phyloP scores from a whole-genome alignment of 2,113 vertebrate species.

The Ellobius talpinus region DNA sequence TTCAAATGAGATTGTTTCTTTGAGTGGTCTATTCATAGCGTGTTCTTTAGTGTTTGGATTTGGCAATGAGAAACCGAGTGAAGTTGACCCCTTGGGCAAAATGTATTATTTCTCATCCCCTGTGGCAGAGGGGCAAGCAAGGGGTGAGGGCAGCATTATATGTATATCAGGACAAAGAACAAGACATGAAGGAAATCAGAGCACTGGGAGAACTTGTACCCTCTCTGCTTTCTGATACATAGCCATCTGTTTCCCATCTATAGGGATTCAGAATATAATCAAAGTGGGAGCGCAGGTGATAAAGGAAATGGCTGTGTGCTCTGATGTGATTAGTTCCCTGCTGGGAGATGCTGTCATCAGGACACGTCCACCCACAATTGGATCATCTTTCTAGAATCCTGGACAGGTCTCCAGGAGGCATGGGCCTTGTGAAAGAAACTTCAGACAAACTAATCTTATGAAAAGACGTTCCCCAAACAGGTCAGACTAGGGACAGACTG shows the following conservation, averaged over 20 bases:
- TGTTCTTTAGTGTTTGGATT: constrained; percentile 50
- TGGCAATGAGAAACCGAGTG: neutral
- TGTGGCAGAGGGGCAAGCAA: neutral
- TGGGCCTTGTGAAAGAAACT: neutral
- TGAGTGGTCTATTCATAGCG: constrained; percentile 53
- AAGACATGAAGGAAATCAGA: neutral
- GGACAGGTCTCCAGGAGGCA: neutral
- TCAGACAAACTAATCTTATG: neutral
- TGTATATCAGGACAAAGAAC: neutral
- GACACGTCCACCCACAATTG: neutral
- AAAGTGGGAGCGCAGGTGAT: neutral
- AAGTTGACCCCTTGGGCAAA: constrained; percentile 28
- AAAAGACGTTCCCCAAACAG: neutral
- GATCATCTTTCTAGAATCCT: neutral
- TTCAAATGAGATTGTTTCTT: constrained; percentile 65
- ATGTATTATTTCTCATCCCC: neutral
- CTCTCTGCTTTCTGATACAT: neutral
- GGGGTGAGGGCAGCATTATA: neutral
- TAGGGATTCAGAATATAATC: constrained; percentile 8
- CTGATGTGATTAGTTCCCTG: neutral
- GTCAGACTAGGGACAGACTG: neutral
- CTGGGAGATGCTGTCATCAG: neutral
- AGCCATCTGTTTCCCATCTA: constrained; percentile 31
- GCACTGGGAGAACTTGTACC: neutral
- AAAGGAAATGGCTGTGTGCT: neutral